Conservation (phyloP, 1,140 invertebrate species). For the Brachionus angularis region DNA sequence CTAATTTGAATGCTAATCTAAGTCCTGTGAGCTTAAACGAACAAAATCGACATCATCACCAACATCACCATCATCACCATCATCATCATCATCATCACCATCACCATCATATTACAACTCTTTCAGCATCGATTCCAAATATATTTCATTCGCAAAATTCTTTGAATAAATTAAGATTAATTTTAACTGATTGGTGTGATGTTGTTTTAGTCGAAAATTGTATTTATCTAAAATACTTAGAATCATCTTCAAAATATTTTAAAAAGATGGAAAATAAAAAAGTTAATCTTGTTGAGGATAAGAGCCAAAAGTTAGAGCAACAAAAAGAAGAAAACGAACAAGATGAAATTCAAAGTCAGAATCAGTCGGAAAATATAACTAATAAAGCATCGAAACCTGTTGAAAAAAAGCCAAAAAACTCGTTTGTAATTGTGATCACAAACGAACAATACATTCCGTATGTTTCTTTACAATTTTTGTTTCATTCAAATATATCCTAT, state of each 20-base stretch:
- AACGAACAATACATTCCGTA: conserved; percentile 2
- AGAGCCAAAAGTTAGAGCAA: not conserved
- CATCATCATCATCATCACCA: too few relatives aligned
- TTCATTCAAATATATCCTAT: conserved; percentile 17
- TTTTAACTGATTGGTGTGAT: conserved; percentile 31
- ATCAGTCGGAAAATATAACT: not conserved
- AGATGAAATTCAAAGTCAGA: not conserved
- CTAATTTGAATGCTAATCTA: not conserved
- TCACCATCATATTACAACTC: too few relatives aligned
- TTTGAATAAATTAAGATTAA: not conserved
- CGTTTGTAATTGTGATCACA: conserved; percentile 15
- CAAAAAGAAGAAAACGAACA: not conserved
- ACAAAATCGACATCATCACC: too few relatives aligned
- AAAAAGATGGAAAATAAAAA: not conserved
- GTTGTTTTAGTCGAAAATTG: conserved; percentile 38
- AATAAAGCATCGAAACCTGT: not conserved
- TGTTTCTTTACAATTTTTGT: conserved; percentile 34
- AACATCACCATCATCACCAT: too few relatives aligned
- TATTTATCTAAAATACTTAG: conserved; percentile 20
- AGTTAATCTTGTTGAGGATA: too few relatives aligned
- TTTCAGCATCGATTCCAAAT: not conserved
- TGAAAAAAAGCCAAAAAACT: conserved; percentile 6
- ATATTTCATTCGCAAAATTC: conserved; percentile 13
- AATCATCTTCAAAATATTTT: not conserved
- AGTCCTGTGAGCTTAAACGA: too few relatives aligned